Base-by-base conservation (phyloP, 2,113 vertebrate genomes). In the Carassius auratus region DNA sequence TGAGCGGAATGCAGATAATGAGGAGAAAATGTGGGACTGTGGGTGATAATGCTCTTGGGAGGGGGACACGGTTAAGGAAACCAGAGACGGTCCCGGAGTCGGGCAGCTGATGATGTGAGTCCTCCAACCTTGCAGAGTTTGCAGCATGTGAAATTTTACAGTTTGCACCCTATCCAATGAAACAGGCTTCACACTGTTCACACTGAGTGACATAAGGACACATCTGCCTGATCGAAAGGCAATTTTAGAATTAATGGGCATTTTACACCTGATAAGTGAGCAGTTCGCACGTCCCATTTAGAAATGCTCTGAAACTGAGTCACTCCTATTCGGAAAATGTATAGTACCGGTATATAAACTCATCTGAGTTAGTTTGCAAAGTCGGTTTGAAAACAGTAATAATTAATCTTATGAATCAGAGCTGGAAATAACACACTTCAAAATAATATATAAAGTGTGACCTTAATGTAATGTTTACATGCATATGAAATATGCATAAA, bases 11-110 rank as follows among this genome's bases (percentile, higher is more conserved):
- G 71, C 17, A 80, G 75, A 75, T 73, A 78, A 73, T 81, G 57
- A 86, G 48, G n/a, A 45, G 59, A 33, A 86, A 73, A 83, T 38
- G 61, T 26, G 50, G 81, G 17, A 33, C 36, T 30, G 33, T 71
- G 62, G 74, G 59, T 76, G 61, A 74, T 55, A 80, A 81, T 75
- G 68, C 74, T 64, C 52, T 42, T 85, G 76, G 77, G 50, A 76
- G 26, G 45, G 59, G 62, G 55, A 59, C 61, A n/a, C 8, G 5
- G 59, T 50, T 62, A 68, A 17, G 62, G 33, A 84, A 83, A 76
- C 33, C 7, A 13, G 48, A 33, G n/a, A 12, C 15, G 55, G 69
- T 85, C 50, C 61, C 21, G 10, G 36, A 61, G 59, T 80, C 62
- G 26, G 59, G 84, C 81, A 69, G 62, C 66, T 7, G 19, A 73